Evolutionary conservation across 2,113 vertebrate genomes (phyloP).

Genomic region (Gobio gobio): DNA sequence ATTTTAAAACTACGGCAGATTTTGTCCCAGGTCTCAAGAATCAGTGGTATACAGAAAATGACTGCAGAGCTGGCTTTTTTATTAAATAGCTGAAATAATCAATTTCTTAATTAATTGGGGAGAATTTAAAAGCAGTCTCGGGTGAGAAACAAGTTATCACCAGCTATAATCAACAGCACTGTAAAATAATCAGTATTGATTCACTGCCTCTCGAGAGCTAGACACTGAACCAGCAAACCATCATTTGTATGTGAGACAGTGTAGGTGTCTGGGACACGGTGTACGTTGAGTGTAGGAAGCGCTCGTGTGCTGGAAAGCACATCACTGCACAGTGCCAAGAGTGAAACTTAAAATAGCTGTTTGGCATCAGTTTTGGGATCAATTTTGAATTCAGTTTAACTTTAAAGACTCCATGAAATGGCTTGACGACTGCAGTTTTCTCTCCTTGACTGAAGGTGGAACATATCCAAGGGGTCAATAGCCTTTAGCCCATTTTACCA

Average conservation of each 20-base stretch:
- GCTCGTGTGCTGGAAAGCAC: neutral
- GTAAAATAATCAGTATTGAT: conserved; percentile 41
- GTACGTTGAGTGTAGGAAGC: neutral
- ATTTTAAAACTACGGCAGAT: neutral
- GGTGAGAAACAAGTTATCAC: conserved; percentile 33
- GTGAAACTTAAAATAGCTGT: conserved; percentile 8
- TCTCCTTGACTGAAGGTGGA: neutral
- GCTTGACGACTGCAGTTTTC: conserved; percentile 8
- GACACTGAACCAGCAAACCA: conserved; percentile 16
- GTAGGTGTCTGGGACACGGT: conserved; percentile 27
- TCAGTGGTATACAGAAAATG: neutral
- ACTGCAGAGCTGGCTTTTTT: neutral
- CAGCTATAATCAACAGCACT: conserved; percentile 33
- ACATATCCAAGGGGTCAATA: neutral
- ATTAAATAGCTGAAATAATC: conserved; percentile 1
- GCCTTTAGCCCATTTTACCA: neutral
- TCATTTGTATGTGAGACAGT: conserved; percentile 37
- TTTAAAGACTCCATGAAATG: conserved; percentile 2
- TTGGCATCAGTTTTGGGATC: conserved; percentile 8
- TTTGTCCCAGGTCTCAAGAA: neutral
- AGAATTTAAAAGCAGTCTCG: neutral
- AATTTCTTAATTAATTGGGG: conserved; percentile 13
- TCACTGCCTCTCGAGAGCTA: neutral
- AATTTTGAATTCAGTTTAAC: neutral
- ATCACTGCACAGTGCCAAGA: neutral